Evolutionary conservation across 2,888 invertebrate species (phyloP).

Genomic region (Drosophila helvetica): DNA sequence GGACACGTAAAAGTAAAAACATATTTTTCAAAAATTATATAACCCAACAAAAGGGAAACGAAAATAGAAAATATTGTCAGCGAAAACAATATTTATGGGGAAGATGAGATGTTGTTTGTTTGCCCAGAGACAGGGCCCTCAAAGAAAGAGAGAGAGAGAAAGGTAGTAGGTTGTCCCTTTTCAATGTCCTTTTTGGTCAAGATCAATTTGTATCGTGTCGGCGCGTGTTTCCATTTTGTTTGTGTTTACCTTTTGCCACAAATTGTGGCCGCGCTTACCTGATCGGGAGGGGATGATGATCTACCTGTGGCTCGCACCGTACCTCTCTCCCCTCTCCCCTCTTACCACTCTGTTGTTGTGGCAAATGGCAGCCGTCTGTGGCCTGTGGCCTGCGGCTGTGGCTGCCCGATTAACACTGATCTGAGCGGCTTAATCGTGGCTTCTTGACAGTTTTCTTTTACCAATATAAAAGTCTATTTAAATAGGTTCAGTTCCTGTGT

Average conservation of each 20-base stretch:
- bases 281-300: conserved; percentile 8
- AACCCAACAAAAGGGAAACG: conserved; percentile 47
- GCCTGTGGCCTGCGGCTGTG: conserved; percentile 14
- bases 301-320: conserved; percentile 30
- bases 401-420: conserved; percentile 58
- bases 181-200: conserved; percentile 50
- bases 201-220: conserved; percentile 72
- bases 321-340: too few species aligned
- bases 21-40: conserved; percentile 65
- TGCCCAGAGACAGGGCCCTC: conserved; percentile 44
- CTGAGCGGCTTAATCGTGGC: conserved; percentile 69
- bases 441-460: conserved; percentile 68
- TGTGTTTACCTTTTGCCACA: conserved; percentile 55
- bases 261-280: conserved; percentile 55
- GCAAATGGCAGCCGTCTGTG: conserved; percentile 42
- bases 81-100: conserved; percentile 57
- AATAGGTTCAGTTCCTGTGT: conserved; percentile 67
- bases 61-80: conserved; percentile 47
- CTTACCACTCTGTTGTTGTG: not conserved
- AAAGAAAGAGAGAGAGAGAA: conserved; percentile 38
- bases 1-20: conserved; percentile 21
- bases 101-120: conserved; percentile 63
- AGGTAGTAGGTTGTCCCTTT: conserved; percentile 8
- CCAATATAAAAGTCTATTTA: conserved; percentile 64
- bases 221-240: conserved; percentile 71